These are phyloP conservation scores for Centropyge bicolor DNA, from an alignment of 2,797 vertebrate species.

Conservation along the genomic window DNA sequence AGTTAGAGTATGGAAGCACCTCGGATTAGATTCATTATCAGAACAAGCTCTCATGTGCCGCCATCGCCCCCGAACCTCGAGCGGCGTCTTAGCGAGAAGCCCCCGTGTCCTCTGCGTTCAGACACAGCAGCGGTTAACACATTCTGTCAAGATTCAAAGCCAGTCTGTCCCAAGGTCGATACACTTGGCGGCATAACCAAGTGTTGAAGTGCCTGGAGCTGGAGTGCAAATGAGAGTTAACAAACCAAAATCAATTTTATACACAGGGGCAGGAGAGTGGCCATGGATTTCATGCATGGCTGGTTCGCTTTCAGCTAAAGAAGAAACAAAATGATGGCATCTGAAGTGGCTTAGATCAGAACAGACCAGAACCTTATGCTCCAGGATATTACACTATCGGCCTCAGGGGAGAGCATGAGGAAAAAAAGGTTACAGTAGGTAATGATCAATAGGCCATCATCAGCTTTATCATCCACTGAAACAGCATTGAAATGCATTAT, in stretches of 20 bases:
- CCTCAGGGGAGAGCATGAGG: neutral
- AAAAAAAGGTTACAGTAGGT: neutral
- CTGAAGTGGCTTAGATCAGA: constrained; percentile 6
- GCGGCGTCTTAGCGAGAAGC: constrained; percentile 17
- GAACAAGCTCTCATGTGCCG: constrained; percentile 57
- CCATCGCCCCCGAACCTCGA: constrained; percentile 18
- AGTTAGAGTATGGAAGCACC: constrained; percentile 47
- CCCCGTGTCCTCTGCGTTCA: constrained; percentile 46
- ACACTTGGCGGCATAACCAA: constrained; percentile 58
- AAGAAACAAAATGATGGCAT: constrained; percentile 39
- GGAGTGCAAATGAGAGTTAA: constrained; percentile 67
- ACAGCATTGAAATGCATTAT: constrained; percentile 12
- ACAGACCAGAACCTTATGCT: constrained; percentile 18
- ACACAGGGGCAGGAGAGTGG: constrained; percentile 42
- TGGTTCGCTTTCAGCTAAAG: constrained; percentile 37
- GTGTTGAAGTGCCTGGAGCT: constrained; percentile 49
- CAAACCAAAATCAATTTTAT: constrained; percentile 72
- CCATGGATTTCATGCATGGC: constrained; percentile 50
- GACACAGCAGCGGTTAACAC: constrained; percentile 45
- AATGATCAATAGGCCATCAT: constrained; percentile 21
- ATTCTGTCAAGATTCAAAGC: constrained; percentile 59
- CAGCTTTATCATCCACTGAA: constrained; percentile 18
- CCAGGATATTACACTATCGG: neutral
- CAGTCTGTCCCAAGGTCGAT: constrained; percentile 64
- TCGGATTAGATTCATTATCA: constrained; percentile 68